Conservation (phyloP, 2,797 vertebrate species). For the Coilia nasus region DNA sequence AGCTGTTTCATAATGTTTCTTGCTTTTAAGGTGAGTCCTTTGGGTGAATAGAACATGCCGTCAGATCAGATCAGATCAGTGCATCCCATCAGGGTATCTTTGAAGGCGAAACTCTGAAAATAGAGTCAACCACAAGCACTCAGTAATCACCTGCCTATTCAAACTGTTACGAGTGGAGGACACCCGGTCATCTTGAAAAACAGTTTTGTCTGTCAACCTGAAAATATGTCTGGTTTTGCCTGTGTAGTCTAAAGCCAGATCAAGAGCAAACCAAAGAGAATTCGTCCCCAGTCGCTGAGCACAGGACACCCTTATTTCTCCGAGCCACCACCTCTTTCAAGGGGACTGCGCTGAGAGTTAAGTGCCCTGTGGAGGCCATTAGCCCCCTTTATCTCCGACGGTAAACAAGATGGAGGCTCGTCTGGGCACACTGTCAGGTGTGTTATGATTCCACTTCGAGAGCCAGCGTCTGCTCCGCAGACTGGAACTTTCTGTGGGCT, state of each 20-base stretch:
- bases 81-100: slow-evolving; percentile 60
- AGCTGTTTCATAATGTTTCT: slow-evolving; percentile 39
- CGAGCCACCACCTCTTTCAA: neutral
- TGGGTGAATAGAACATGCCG: slow-evolving; percentile 48
- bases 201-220: slow-evolving; percentile 53
- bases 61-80: slow-evolving; percentile 62
- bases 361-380: slow-evolving; percentile 58
- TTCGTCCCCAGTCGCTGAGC: slow-evolving; percentile 66
- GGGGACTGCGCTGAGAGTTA: slow-evolving; percentile 36
- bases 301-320: slow-evolving; percentile 35
- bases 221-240: slow-evolving; percentile 50
- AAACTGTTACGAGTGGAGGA: slow-evolving; percentile 46
- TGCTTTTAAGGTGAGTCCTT: slow-evolving; percentile 42
- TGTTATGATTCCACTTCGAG: slow-evolving; percentile 46
- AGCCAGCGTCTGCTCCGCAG: slow-evolving; percentile 26
- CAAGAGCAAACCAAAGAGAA: slow-evolving; percentile 54
- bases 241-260: slow-evolving; percentile 64
- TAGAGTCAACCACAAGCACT: slow-evolving; percentile 47
- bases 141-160: slow-evolving; percentile 68
- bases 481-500: neutral
- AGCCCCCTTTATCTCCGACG: slow-evolving; percentile 59
- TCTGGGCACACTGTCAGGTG: slow-evolving; percentile 54
- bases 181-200: slow-evolving; percentile 62
- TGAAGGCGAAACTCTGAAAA: slow-evolving; percentile 56
- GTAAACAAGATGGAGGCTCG: slow-evolving; percentile 61